Evolutionary conservation across 1,140 invertebrate species (phyloP).

Genomic region (Andrena cerasifolii): DNA sequence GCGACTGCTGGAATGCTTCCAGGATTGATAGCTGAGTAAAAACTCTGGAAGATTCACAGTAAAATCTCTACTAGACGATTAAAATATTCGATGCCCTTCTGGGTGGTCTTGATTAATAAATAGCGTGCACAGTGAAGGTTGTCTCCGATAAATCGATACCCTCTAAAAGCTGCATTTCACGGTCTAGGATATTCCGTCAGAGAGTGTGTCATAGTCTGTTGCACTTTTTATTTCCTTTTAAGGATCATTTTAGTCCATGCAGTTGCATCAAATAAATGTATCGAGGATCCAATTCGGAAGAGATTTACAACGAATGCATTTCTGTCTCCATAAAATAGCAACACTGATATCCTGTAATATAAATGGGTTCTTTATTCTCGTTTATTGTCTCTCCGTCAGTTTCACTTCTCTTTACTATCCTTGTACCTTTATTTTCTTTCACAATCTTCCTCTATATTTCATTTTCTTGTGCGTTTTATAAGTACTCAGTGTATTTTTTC

Average conservation of each 20-base stretch:
- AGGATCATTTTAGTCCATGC: not conserved
- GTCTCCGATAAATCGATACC: constrained; percentile 23
- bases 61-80: not conserved
- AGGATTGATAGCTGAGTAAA: constrained; percentile 6
- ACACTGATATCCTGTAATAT: too few species aligned
- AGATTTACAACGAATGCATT: too few species aligned
- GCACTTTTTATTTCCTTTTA: not conserved
- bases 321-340: too few species aligned
- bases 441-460: too few species aligned
- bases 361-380: too few species aligned
- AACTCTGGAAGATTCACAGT: not conserved
- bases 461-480: too few species aligned
- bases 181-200: constrained; percentile 18
- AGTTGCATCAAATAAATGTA: not conserved
- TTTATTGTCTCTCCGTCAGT: too few species aligned
- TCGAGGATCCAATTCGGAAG: not conserved
- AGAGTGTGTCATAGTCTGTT: not conserved
- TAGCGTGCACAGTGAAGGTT: not conserved
- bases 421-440: too few species aligned
- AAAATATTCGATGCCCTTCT: not conserved
- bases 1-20: not conserved
- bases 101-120: constrained; percentile 13
- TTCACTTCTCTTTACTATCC: too few species aligned
- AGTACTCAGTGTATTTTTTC: too few species aligned
- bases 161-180: not conserved